These are phyloP conservation scores for Epinephelus cyanopodus DNA, from an alignment of 2,113 vertebrate species.

Conservation along the genomic window DNA sequence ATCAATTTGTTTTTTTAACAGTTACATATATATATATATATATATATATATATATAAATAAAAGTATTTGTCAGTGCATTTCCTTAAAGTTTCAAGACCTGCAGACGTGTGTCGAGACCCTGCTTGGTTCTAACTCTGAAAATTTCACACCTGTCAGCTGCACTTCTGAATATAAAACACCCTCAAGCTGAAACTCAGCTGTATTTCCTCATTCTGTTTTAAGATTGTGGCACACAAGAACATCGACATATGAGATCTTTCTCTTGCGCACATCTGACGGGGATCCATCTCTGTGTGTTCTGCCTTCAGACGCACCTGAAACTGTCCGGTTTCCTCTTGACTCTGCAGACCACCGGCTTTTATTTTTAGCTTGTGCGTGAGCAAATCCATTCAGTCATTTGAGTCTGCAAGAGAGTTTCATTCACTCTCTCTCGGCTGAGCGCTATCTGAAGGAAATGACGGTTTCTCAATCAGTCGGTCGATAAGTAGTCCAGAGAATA, in stretches of 20 bases:
- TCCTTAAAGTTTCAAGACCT: background rate
- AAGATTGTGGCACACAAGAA: too few relatives aligned
- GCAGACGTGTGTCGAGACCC: background rate
- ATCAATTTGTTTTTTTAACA: background rate
- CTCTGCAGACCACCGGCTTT: conserved; percentile 42
- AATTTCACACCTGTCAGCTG: conserved; percentile 37
- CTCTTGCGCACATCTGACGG: background rate
- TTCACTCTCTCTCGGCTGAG: background rate
- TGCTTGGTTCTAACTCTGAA: background rate
- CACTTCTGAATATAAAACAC: conserved; percentile 3
- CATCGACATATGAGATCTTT: background rate
- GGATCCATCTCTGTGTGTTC: background rate
- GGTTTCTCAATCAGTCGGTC: conserved; percentile 9
- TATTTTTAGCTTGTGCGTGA: conserved; percentile 62
- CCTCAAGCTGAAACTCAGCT: background rate
- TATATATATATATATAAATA: background rate
- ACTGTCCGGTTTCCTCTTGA: conserved; percentile 22
- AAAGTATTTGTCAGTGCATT: background rate
- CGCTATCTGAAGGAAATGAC: conserved; percentile 26
- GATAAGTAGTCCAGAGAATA: background rate
- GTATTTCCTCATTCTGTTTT: conserved; percentile 51
- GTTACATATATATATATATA: too few relatives aligned
- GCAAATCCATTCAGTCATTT: conserved; percentile 15
- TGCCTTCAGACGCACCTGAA: conserved; percentile 32
- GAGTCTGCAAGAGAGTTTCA: conserved; percentile 19